Percentiles rank a stretch among this genome's conserved stretches.
phyloP scores from a whole-genome alignment of 1,140 invertebrate species.

The Drosophila malerkotliana region DNA sequence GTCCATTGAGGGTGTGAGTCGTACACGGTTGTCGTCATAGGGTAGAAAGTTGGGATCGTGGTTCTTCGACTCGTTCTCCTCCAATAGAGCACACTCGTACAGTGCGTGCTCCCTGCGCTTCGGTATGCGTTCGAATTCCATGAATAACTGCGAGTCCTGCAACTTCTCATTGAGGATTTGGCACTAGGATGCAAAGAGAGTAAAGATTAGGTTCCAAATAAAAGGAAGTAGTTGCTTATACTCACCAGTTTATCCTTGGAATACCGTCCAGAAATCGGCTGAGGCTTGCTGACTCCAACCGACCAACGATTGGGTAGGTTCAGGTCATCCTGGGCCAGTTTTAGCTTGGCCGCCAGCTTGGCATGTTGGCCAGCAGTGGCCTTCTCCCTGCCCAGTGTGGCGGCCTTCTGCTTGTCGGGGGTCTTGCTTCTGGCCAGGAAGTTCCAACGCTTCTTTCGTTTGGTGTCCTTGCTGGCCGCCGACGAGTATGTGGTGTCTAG shows the following conservation, averaged over 20 bases:
- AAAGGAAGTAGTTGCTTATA: neutral
- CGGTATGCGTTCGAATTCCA: slow-evolving; percentile 94
- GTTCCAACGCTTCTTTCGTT: slow-evolving; percentile 87
- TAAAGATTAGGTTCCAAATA: neutral
- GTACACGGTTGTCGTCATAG: slow-evolving; percentile 94
- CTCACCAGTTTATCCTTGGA: slow-evolving; percentile 90
- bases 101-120: slow-evolving; percentile 88
- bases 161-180: slow-evolving; percentile 92
- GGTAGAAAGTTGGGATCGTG: slow-evolving; percentile 89
- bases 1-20: slow-evolving; percentile 89
- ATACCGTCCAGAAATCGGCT: slow-evolving; percentile 88
- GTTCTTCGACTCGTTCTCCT: slow-evolving; percentile 81
- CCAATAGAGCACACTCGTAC: slow-evolving; percentile 77
- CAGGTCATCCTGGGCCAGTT: slow-evolving; percentile 84
- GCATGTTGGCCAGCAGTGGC: slow-evolving; percentile 63
- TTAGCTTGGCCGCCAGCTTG: slow-evolving; percentile 84
- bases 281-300: slow-evolving; percentile 87
- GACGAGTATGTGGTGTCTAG: slow-evolving; percentile 65
- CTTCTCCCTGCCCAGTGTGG: slow-evolving; percentile 87
- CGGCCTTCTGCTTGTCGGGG: slow-evolving; percentile 85
- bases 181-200: slow-evolving; percentile 85
- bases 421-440: slow-evolving; percentile 86
- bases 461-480: slow-evolving; percentile 84
- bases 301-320: slow-evolving; percentile 87
- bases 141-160: slow-evolving; percentile 91